These are phyloP conservation scores for Eupithecia vulgata DNA, from an alignment of 2,888 invertebrate genomes.

Conservation along the genomic window DNA sequence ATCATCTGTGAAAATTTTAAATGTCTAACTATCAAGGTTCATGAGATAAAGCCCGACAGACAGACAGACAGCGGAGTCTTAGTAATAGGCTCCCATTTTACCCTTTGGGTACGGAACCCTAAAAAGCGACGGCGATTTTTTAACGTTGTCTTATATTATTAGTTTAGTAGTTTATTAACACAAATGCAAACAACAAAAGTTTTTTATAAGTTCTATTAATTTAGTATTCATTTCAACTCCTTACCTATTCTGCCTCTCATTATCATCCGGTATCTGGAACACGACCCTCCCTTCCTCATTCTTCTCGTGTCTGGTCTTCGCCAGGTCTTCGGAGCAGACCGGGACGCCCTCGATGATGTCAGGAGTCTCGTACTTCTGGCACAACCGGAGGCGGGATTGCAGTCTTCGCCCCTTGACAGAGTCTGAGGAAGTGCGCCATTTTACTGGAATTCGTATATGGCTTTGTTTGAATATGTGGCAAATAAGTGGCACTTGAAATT, in stretches of 20 bases:
- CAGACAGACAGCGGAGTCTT: too few relatives aligned
- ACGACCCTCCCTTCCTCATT: conserved; percentile 62
- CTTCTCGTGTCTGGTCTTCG: conserved; percentile 60
- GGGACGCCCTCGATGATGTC: conserved; percentile 82
- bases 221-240: not conserved
- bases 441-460: conserved; percentile 55
- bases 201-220: not conserved
- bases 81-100: too few relatives aligned
- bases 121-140: too few relatives aligned
- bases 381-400: conserved; percentile 69
- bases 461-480: not conserved
- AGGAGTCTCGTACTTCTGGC: conserved; percentile 78
- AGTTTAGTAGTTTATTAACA: not conserved
- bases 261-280: conserved; percentile 72
- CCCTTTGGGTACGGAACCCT: too few relatives aligned
- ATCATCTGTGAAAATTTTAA: too few relatives aligned
- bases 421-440: conserved; percentile 72
- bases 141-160: not conserved
- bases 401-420: conserved; percentile 67
- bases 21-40: too few relatives aligned
- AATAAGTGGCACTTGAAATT: not conserved
- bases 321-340: conserved; percentile 73
- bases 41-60: too few relatives aligned
- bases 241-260: conserved; percentile 66
- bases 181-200: too few relatives aligned